Evolutionary conservation across 35 echinoderm and acorn worm species (phyloP), one percentile per base, ranked within the genome.

Genomic region (Heliocidaris erythrogramma): DNA sequence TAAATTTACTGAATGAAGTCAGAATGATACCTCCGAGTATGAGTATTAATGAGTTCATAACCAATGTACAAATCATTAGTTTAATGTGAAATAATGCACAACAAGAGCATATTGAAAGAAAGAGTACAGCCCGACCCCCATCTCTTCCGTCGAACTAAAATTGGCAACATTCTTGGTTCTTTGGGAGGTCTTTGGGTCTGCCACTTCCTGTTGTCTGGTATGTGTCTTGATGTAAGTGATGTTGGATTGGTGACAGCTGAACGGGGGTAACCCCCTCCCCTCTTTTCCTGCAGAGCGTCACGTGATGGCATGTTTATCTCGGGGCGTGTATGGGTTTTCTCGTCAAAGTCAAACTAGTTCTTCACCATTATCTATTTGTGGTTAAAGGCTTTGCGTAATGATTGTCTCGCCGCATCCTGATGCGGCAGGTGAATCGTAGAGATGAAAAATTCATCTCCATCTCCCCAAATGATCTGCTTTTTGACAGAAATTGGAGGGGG

Each of bases 101-200:
- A 3, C 35, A 42, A 42, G 35, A 42, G 35, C 35, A 42, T 42
- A 42, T 42, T 42, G 35, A 42, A 42, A 71, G 18, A 21, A 3
- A 78, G 17, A 56, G 52, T 11, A 56, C 52, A 56, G 65, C 65
- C 17, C 18, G 65, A 78, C 65, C 65, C 65, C 65, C 65, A 21
- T 78, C 18, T 78, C 65, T 78, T 78, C 65, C 27, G 65, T 78
- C 65, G n/a, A 5, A 27, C 65, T 78, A n/a, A 78, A 78, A 78
- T 78, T 78, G 4, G 65, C n/a, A 78, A 78, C 65, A 78, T 78
- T 78, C 65, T 78, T 78, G 65, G 27, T 78, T 78, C 65, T 78
- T 78, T 78, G 65, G 65, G 65, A 78, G 65, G 65, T 78, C 65
- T 78, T 78, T 78, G 65, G 35, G 65, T 78, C 21, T 78, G 65